Evolutionary conservation across 1,140 invertebrate species (phyloP).

Genomic region (Ostrea edulis): DNA sequence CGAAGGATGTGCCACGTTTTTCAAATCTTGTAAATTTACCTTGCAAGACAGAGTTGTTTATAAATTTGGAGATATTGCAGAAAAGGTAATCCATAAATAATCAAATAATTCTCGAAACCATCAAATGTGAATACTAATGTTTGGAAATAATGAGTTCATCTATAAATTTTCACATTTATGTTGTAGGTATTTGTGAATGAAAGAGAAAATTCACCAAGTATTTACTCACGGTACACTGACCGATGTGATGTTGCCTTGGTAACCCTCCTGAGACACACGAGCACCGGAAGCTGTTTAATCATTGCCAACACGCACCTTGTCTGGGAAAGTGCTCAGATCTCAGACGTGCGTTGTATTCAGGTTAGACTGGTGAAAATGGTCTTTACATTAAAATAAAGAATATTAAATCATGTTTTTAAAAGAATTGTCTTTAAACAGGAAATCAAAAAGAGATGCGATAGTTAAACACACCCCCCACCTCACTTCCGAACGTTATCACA

Average conservation of each 20-base stretch:
- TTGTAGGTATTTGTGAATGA: background rate
- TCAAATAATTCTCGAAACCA: background rate
- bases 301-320: conserved; percentile 29
- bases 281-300: background rate
- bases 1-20: conserved; percentile 36
- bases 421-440: too few relatives aligned
- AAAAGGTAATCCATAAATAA: background rate
- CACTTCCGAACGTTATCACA: too few relatives aligned
- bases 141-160: background rate
- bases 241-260: conserved; percentile 12
- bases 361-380: background rate
- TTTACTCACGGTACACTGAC: background rate
- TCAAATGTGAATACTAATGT: too few relatives aligned
- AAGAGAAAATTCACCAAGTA: background rate
- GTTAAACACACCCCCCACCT: too few relatives aligned
- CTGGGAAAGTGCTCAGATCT: conserved; percentile 3
- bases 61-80: background rate
- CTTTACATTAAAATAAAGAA: background rate
- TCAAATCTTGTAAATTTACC: conserved; percentile 1
- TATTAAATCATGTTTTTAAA: background rate
- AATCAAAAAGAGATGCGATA: too few relatives aligned
- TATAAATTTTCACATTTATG: background rate
- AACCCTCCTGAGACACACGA: background rate
- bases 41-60: background rate
- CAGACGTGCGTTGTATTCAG: conserved; percentile 9